phyloP scores from a whole-genome alignment of 2,113 vertebrate genomes.

The Tonatia bakeri region DNA sequence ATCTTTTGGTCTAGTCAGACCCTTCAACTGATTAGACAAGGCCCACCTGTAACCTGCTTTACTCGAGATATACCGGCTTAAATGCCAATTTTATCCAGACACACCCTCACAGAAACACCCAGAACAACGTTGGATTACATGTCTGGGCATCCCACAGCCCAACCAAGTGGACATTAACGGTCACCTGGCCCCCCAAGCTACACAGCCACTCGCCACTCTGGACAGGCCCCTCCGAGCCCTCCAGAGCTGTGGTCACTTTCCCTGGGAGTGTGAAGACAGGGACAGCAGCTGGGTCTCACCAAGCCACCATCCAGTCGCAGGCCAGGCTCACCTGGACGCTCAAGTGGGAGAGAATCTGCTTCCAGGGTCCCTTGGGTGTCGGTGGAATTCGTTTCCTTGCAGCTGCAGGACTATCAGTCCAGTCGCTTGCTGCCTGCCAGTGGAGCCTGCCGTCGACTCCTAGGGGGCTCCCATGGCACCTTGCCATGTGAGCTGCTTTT shows the following conservation, averaged over 20 bases:
- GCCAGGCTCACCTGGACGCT: not conserved
- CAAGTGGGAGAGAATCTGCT: too few relatives aligned
- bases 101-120: not conserved
- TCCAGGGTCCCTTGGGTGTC: accelerated
- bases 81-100: not conserved
- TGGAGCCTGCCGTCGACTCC: not conserved
- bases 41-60: not conserved
- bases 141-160: not conserved
- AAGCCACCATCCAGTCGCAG: not conserved
- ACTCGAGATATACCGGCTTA: not conserved
- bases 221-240: not conserved
- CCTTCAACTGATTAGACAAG: not conserved
- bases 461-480: not conserved
- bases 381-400: not conserved
- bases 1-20: not conserved
- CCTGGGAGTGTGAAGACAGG: not conserved
- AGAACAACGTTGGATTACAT: not conserved
- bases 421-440: not conserved
- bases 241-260: accelerated
- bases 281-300: not conserved
- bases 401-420: not conserved
- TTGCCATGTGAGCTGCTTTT: too few relatives aligned
- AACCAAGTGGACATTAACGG: not conserved
- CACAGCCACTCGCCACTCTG: not conserved
- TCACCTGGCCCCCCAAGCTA: not conserved